Conservation (phyloP, 2,888 invertebrate species). For the Penaeus monodon region DNA sequence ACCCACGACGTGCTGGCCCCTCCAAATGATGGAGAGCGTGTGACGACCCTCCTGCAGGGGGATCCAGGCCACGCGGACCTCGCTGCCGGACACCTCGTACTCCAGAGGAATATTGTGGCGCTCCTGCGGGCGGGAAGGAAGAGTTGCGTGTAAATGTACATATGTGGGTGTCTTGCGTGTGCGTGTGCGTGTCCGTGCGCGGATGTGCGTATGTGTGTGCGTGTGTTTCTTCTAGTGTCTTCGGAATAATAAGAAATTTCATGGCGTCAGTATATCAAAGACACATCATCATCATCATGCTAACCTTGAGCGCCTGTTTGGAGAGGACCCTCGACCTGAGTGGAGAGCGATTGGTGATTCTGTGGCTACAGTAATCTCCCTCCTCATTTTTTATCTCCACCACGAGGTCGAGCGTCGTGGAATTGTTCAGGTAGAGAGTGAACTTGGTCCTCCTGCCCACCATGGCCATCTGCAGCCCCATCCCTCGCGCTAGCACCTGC, state of each 20-base stretch:
- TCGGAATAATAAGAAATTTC: too few species aligned
- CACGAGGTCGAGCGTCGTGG: constrained; percentile 53
- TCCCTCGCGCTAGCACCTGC: constrained; percentile 60
- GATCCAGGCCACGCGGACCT: constrained; percentile 40
- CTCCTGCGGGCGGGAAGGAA: neutral
- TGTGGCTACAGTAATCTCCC: constrained; percentile 62
- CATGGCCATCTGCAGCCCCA: constrained; percentile 63
- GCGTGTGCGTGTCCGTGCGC: too few species aligned
- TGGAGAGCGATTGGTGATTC: constrained; percentile 63
- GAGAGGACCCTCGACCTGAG: constrained; percentile 22
- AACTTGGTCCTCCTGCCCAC: constrained; percentile 61
- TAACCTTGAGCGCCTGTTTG: constrained; percentile 29
- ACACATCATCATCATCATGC: neutral
- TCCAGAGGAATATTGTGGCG: constrained; percentile 41
- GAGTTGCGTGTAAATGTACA: too few species aligned
- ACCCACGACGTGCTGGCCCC: constrained; percentile 39
- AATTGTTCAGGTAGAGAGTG: constrained; percentile 55
- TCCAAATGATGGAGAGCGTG: constrained; percentile 29
- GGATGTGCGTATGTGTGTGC: too few species aligned
- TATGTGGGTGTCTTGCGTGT: too few species aligned
- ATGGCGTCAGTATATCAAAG: too few species aligned
- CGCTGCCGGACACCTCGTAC: constrained; percentile 28
- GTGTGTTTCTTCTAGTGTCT: too few species aligned
- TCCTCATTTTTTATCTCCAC: constrained; percentile 62
- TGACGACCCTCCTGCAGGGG: constrained; percentile 30